These are phyloP conservation scores for Penaeus japonicus DNA, from an alignment of 1,140 invertebrate species.

Conservation along the genomic window DNA sequence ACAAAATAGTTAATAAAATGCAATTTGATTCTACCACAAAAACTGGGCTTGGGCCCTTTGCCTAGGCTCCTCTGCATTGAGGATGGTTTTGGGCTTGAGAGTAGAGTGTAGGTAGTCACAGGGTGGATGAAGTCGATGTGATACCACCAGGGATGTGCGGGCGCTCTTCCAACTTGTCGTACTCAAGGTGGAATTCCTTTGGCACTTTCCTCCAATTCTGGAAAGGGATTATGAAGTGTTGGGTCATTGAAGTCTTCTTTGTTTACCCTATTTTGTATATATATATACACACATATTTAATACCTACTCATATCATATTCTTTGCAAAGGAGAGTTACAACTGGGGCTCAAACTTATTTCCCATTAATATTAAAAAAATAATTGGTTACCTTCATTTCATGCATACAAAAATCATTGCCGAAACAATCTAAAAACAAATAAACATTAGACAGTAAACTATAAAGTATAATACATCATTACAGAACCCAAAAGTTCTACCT, in stretches of 20 bases:
- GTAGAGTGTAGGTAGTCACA: constrained; percentile 39
- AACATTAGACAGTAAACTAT: neutral
- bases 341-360: too few relatives aligned
- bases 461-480: neutral
- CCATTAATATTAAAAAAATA: too few relatives aligned
- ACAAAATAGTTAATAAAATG: constrained; percentile 44
- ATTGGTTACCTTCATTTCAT: too few relatives aligned
- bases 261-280: neutral
- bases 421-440: constrained; percentile 15
- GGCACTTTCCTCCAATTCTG: constrained; percentile 71
- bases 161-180: constrained; percentile 94
- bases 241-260: neutral
- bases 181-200: constrained; percentile 97
- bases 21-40: constrained; percentile 51
- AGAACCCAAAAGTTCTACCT: constrained; percentile 73
- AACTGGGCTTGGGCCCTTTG: constrained; percentile 32
- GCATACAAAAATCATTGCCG: too few relatives aligned
- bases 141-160: constrained; percentile 65
- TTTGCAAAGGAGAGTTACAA: too few relatives aligned
- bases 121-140: constrained; percentile 30
- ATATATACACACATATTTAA: too few relatives aligned
- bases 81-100: constrained; percentile 38
- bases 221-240: neutral
- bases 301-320: too few relatives aligned
- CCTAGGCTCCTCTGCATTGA: constrained; percentile 42